phyloP scores from a whole-genome alignment of 2,797 vertebrate genomes.

The Mustela erminea region DNA sequence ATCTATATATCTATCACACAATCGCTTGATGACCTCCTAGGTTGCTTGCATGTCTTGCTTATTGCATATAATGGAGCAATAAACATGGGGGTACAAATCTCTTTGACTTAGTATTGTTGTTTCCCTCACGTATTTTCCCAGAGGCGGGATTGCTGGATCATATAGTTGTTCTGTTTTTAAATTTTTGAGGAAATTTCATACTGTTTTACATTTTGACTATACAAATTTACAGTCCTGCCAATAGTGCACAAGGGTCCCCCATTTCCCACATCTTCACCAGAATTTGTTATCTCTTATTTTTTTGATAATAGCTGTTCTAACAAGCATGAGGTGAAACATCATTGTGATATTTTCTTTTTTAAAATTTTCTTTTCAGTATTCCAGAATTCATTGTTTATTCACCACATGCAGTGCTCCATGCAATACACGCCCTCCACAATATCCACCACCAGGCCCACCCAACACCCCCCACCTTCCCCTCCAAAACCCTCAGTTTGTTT shows the following conservation, averaged over 20 bases:
- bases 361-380: no score
- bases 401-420: no score
- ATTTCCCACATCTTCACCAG: not conserved
- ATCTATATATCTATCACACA: not conserved
- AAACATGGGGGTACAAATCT: not conserved
- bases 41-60: not conserved
- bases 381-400: no score
- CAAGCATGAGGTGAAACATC: not conserved
- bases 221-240: not conserved
- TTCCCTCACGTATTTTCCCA: not conserved
- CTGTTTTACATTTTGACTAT: not conserved
- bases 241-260: not conserved
- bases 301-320: not conserved
- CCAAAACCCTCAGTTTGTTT: no score
- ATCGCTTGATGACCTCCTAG: not conserved
- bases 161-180: not conserved
- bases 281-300: not conserved
- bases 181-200: not conserved
- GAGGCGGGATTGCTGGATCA: not conserved
- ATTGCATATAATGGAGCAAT: not conserved
- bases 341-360: not conserved
- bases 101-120: not conserved
- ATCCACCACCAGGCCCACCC: no score
- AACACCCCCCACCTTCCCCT: no score
- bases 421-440: no score